Evolutionary conservation across 2,797 vertebrate species (phyloP), one percentile per base, ranked within the genome.

Genomic region (Tokudaia tokunoshimensis): DNA sequence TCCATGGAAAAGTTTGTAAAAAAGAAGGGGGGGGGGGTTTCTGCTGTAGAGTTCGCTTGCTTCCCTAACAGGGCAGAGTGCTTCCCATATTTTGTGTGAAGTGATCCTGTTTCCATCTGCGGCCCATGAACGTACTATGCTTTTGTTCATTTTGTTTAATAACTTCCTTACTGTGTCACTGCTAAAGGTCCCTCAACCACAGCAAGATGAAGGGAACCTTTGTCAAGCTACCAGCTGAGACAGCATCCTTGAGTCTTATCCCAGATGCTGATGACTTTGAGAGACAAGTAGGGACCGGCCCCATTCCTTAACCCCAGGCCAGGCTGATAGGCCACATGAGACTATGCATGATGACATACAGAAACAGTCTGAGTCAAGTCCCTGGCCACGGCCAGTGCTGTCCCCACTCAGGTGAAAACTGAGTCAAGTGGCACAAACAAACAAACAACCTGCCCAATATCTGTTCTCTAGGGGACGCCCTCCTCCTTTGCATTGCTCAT

Each of bases 81-180:
- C 29, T 1, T 44, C 59, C 80, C 9, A 0, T 47, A 34, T 63
- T 65, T 34, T 65, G 10, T 47, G 29, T 65, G 59, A 84, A 47
- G 6, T 34, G 41, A 84, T 10, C 29, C 57, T 20, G 1, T 70
- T n/a, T 79, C 79, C 78, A 83, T 95, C 89, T 86, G 57, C 29
- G 79, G 8, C 57, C 70, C 3, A 0, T 29, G 61, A 44, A 70
- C 11, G 3, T 24, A 70, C 13, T 34, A 5, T 59, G 34, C 7
- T 59, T 72, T 3, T 37, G 2, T 80, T 96, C 86, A 81, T n/a
- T 67, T 79, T 72, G 19, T 91, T 95, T 72, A 91, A 78, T 89
- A 55, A 70, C 15, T 61, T 84, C 29, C 3, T 34, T 67, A 15
- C 11, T 29, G 3, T 24, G 15, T 90, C 83, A 90, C 50, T 94